Evolutionary conservation across 2,888 invertebrate species (phyloP), one percentile per base, ranked within the genome.

Genomic region (Eudemis profundana): DNA sequence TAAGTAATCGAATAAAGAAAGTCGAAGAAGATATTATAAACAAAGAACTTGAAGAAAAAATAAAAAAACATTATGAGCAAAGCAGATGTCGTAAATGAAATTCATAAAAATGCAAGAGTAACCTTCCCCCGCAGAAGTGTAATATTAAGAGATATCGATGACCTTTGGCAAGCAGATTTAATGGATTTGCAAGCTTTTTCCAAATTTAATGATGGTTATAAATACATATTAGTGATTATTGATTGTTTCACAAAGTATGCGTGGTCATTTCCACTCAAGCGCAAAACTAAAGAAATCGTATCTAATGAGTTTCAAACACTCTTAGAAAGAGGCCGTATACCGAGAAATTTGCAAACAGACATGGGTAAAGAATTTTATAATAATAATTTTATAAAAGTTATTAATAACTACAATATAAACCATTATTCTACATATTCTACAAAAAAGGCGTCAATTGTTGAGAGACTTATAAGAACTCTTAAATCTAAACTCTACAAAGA

Each of bases 151-250:
- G 79, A 77, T 47, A 64, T 83, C 8, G 76, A 82, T 70, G 81
- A 85, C 67, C 72, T 82, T 12, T 82, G 79, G 81, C 85, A 85
- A 72, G 77, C 78, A 8, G 83, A 86, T 76, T 74, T 83, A 7
- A 79, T 70, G 61, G 76, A 49, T 10, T 38, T 60, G 38, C 59
- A 60, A n/a, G 12, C 36, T 23, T 59, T 59, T 10, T 67, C 63
- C 4, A 10, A 40, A 12, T 12, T 27, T 15, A 56, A 56, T 29
- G 10, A 8, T 4, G 29, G 29, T 15, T 42, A 29, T 23, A 56
- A 29, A 42, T 56, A 56, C 23, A 56, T 56, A 27, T 56, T 56
- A 12, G 42, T 56, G 7, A 17, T 27, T 5, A 42, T 29, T 46
- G 47, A 53, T 8, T 17, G 12, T n/a, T 53, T 53, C 14, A 23